Evolutionary conservation across 53 echinoderm and acorn worm species (phyloP), one percentile per base, ranked within the genome.

Genomic region (Actinopyga echinites): DNA sequence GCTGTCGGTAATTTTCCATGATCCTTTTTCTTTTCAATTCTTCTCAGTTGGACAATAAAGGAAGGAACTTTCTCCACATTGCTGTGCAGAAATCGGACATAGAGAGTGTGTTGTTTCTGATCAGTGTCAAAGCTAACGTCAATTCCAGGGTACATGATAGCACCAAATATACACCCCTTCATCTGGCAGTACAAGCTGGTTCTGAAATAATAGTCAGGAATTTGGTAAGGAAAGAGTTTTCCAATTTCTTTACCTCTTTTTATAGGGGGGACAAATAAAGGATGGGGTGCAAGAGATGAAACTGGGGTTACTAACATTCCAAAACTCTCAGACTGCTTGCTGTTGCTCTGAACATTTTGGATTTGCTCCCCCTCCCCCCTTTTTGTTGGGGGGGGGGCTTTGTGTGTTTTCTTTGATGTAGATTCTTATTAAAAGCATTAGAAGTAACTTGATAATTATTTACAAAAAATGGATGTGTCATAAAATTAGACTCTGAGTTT

Each of bases 131-230:
- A 2, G 97, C 97, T 10, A 99, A 99, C 82, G 99, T 92, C 80
- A 99, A 94, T 38, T 99, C 99, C 55, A 86, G 99, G 67, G 89
- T 95, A 7, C 92, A 92, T 60, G 91, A 95, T 56, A 84, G 91
- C n/a, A 56, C 87, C 36, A 81, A 81, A 64, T 85, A 84, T 75
- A 92, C 99, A 3, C 99, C 99, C 12, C 79, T 99, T 13, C 99
- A 99, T 36, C 86, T 99, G 31, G 94, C 99, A 20, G 99, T 99
- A 43, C 92, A 92, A 57, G 90, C 99, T 20, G 92, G 99, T 56
- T 94, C 94, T 13, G 99, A 99, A 86, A 99, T 99, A 85, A 99
- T 95, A 11, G 99, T 99, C 79, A 90, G 99, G 52, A 99, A 99
- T 61, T 61, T 99, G 87, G 99, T 99, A 49, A 49, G 49, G 49